phyloP scores from a whole-genome alignment of 2,888 invertebrate genomes.

The Rutpela maculata region DNA sequence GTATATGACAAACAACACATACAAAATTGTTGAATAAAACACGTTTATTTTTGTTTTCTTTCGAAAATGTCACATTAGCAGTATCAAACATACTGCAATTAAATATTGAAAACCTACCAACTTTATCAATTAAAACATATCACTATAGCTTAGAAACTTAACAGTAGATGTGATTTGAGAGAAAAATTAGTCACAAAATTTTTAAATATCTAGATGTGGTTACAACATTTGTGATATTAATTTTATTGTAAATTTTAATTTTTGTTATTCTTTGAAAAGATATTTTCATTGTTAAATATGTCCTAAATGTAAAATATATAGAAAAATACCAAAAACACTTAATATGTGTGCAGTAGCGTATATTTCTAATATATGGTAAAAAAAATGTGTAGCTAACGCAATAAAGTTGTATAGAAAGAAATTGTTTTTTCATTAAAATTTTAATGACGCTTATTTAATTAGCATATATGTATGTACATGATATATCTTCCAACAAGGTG shows the following conservation, averaged over 20 bases:
- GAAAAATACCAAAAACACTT: constrained; percentile 49
- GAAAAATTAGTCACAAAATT: constrained; percentile 45
- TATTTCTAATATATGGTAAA: constrained; percentile 66
- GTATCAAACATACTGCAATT: not conserved
- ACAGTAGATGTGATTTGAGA: constrained; percentile 38
- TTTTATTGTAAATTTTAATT: constrained; percentile 29
- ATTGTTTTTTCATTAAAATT: constrained; percentile 47
- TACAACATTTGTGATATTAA: constrained; percentile 36
- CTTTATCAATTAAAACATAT: constrained; percentile 62
- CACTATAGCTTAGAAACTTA: constrained; percentile 54
- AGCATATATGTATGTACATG: constrained; percentile 34
- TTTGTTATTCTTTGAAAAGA: constrained; percentile 1
- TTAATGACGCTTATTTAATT: constrained; percentile 47
- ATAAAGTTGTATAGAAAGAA: constrained; percentile 72
- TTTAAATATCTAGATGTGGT: constrained; percentile 31
- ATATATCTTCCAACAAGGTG: constrained; percentile 50
- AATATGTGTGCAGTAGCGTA: constrained; percentile 65
- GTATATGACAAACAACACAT: too few relatives aligned
- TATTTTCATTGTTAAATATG: constrained; percentile 37
- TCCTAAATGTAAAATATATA: constrained; percentile 37
- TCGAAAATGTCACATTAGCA: not conserved
- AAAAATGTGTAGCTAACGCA: constrained; percentile 74
- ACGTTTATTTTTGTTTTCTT: too few relatives aligned
- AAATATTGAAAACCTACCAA: constrained; percentile 48
- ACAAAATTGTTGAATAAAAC: too few relatives aligned